A percentile compares a stretch with the other conserved stretches of the same genome.
These are phyloP conservation scores for Baryphthengus martii DNA, from an alignment of 2,113 vertebrate genomes.

Conservation along the genomic window DNA sequence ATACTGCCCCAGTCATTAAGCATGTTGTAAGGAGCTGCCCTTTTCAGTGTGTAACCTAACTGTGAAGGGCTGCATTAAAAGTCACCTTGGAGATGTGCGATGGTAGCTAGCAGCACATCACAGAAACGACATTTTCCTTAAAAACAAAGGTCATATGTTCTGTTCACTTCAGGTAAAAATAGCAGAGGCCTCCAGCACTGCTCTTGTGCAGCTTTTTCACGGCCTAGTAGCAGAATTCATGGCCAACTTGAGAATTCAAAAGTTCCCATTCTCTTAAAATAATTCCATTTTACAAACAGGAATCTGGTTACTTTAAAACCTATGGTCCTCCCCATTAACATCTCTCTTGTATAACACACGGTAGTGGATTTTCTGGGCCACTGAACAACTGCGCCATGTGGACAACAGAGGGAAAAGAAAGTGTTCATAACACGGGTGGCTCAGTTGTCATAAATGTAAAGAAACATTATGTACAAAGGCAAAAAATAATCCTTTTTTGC, in stretches of 20 bases:
- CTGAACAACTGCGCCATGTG: not conserved
- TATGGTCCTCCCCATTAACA: not conserved
- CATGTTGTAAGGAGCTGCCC: not conserved
- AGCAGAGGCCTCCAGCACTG: slow-evolving; percentile 41
- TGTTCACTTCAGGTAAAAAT: slow-evolving; percentile 66
- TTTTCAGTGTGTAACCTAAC: not conserved
- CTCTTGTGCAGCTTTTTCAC: slow-evolving; percentile 20
- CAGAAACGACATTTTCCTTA: slow-evolving; percentile 59
- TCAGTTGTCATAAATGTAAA: not conserved
- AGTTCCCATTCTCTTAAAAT: not conserved
- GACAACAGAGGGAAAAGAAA: not conserved
- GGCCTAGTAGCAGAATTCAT: not conserved
- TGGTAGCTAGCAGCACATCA: slow-evolving; percentile 13
- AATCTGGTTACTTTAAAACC: not conserved
- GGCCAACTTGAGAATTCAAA: not conserved
- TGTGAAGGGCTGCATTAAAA: slow-evolving; percentile 12
- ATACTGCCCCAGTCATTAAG: not conserved
- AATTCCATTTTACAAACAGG: not conserved
- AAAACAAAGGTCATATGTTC: slow-evolving; percentile 39
- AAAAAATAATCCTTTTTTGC: not conserved
- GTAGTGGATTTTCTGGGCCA: not conserved
- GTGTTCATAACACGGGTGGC: not conserved
- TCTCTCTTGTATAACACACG: not conserved
- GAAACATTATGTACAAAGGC: not conserved
- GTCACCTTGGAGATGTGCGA: slow-evolving; percentile 48